These are phyloP conservation scores for Ectropis crepuscularia DNA, from an alignment of 2,888 invertebrate species.

Conservation along the genomic window DNA sequence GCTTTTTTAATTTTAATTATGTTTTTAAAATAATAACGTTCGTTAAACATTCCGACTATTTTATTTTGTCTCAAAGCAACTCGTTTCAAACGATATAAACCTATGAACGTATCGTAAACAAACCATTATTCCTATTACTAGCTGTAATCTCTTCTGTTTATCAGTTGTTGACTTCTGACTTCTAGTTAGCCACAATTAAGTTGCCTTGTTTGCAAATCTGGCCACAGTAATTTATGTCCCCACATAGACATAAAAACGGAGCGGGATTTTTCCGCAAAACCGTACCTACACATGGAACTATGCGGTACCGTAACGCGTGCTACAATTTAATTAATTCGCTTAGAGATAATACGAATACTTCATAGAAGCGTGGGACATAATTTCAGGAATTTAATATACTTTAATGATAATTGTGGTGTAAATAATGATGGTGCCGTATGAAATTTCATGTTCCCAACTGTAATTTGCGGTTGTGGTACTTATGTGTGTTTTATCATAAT, in stretches of 20 bases:
- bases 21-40: no score
- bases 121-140: conserved; percentile 20
- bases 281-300: conserved; percentile 33
- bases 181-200: conserved; percentile 33
- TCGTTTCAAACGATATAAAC: no score
- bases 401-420: conserved; percentile 19
- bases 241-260: conserved; percentile 29
- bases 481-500: conserved; percentile 3
- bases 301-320: conserved; percentile 36
- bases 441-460: conserved; percentile 7
- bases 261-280: conserved; percentile 36
- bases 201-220: conserved; percentile 36
- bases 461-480: conserved; percentile 4
- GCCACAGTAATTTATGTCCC: conserved; percentile 32
- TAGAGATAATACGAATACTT: conserved; percentile 37
- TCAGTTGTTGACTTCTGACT: conserved; percentile 16
- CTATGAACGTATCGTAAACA: background rate
- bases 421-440: conserved; percentile 9
- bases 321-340: conserved; percentile 39
- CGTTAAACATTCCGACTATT: no score
- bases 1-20: no score
- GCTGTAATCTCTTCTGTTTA: conserved; percentile 1
- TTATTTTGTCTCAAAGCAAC: no score
- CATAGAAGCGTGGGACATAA: conserved; percentile 30
- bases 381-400: conserved; percentile 25